Percentiles rank a stretch among this genome's conserved stretches.
Conservation (phyloP, 2,113 vertebrate genomes). For the Atherinomorus stipes region DNA sequence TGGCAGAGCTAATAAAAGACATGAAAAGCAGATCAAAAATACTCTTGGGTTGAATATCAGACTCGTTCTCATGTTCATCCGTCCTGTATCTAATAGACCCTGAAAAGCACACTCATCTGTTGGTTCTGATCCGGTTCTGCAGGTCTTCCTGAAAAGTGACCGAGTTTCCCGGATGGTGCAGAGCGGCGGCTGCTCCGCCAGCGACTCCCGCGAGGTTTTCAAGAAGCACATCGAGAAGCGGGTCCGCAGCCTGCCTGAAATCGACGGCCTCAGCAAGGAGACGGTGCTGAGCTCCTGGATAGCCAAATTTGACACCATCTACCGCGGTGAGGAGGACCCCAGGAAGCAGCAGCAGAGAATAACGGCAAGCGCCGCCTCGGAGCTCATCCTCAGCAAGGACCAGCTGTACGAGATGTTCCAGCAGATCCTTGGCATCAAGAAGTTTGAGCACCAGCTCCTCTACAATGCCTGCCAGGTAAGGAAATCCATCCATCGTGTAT, state of each 20-base stretch:
- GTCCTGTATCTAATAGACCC: no score
- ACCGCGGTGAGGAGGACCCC: conserved; percentile 96
- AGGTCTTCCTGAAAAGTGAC: conserved; percentile 98
- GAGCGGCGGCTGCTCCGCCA: conserved; percentile 95
- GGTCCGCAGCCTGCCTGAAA: conserved; percentile 96
- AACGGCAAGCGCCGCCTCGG: conserved; percentile 94
- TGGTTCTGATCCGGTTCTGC: conserved; percentile 13
- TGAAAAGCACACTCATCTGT: background rate
- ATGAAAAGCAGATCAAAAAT: no score
- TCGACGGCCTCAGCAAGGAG: conserved; percentile 98
- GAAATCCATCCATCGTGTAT: no score
- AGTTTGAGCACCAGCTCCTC: conserved; percentile 98
- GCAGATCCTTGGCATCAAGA: conserved; percentile 97
- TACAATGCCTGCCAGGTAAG: conserved; percentile 99
- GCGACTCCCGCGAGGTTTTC: conserved; percentile 96
- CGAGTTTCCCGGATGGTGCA: conserved; percentile 97
- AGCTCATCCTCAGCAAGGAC: conserved; percentile 99
- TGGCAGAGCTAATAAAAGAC: no score
- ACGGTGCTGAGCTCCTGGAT: conserved; percentile 99
- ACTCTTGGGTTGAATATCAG: no score
- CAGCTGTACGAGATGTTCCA: conserved; percentile 99
- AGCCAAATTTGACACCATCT: conserved; percentile 98
- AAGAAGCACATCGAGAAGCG: conserved; percentile 99
- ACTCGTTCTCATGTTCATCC: no score
- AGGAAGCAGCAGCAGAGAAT: conserved; percentile 96